Percentiles rank a stretch among this genome's conserved stretches.
Conservation (phyloP, 1,140 invertebrate genomes). For the Sarcophaga peregrina region DNA sequence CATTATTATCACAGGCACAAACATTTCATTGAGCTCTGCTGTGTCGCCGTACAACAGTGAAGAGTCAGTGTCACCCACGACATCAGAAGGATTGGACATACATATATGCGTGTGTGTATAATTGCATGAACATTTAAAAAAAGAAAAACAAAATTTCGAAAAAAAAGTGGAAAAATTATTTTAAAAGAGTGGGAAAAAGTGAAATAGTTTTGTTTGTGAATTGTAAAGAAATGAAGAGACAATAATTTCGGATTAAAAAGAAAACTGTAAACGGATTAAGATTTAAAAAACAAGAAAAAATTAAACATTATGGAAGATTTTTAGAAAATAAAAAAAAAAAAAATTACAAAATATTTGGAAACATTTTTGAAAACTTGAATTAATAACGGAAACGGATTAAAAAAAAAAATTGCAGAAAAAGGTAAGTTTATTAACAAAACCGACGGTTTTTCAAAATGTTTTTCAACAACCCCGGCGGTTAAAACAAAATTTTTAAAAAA, state of each 20-base stretch:
- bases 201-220: background rate
- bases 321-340: background rate
- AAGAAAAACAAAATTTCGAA: background rate
- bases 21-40: slow-evolving; percentile 48
- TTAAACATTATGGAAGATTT: background rate
- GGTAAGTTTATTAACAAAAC: no score
- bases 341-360: background rate
- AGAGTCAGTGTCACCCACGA: slow-evolving; percentile 65
- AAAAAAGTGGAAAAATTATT: slow-evolving; percentile 29
- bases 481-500: no score
- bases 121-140: no score
- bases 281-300: background rate
- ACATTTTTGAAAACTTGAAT: background rate
- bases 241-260: background rate
- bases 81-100: slow-evolving; percentile 63
- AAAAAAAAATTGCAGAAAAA: no score
- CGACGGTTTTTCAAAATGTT: no score
- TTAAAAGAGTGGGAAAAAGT: background rate
- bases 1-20: slow-evolving; percentile 42
- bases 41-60: slow-evolving; percentile 45
- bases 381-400: no score
- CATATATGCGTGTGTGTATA: slow-evolving; percentile 45
- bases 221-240: background rate
- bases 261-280: background rate
- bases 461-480: no score